A percentile compares a stretch with the other conserved stretches of the same genome.
Conservation (phyloP, 2,113 vertebrate species). For the Odontesthes bonariensis region DNA sequence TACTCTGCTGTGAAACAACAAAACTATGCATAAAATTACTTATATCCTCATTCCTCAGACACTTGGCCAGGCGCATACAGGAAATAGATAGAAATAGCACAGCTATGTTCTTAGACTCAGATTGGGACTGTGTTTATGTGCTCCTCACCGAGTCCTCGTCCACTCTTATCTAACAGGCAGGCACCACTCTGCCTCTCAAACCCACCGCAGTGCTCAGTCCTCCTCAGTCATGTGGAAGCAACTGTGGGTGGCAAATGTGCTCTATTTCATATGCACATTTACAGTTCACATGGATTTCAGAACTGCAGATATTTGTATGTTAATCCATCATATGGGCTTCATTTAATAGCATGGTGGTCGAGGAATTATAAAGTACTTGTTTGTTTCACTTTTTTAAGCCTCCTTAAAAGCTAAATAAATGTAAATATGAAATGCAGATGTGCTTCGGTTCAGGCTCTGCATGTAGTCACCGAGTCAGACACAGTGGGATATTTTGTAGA, state of each 20-base stretch:
- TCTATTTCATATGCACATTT: conserved; percentile 38
- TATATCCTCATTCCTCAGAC: neutral
- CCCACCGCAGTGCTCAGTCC: conserved; percentile 44
- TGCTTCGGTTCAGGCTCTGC: too few relatives aligned
- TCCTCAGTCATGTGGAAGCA: conserved; percentile 9
- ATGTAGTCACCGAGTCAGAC: too few relatives aligned
- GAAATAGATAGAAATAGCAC: conserved; percentile 12
- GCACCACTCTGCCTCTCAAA: conserved; percentile 46
- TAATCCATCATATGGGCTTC: neutral
- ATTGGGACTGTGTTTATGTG: conserved; percentile 25
- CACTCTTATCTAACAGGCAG: conserved; percentile 58
- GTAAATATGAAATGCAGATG: neutral
- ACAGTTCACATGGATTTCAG: conserved; percentile 44
- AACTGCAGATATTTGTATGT: conserved; percentile 11
- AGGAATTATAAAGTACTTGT: neutral
- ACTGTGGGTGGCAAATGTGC: conserved; percentile 36
- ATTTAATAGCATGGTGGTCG: neutral
- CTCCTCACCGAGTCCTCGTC: conserved; percentile 56
- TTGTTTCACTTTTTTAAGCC: neutral
- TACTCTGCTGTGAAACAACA: neutral
- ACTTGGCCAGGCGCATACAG: neutral
- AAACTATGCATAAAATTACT: neutral
- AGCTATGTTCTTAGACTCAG: conserved; percentile 19
- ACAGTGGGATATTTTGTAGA: too few relatives aligned
- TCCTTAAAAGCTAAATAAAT: conserved; percentile 13